Base-by-base conservation (phyloP, 2,113 vertebrate species). In the Suricata suricatta region DNA sequence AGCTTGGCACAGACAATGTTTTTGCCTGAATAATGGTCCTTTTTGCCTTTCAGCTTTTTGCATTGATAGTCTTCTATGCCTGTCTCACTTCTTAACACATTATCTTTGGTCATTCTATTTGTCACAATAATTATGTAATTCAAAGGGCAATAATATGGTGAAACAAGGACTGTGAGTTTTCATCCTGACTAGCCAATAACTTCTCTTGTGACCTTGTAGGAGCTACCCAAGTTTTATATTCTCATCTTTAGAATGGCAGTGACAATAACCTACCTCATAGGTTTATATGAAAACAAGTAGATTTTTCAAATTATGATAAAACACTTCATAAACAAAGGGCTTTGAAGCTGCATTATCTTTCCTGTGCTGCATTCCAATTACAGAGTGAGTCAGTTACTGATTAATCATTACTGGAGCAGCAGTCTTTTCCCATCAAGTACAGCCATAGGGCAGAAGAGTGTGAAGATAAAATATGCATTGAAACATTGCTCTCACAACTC, bases 251-350 rank as follows among this genome's bases (percentile, higher is more conserved):
- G 38, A 87, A 90, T 31, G 71, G 63, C 93, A 81, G 50, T 25
- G 41, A 41, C 14, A 91, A 85, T 85, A 76, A 85, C 41, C 25
- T 72, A 66, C 72, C 66, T 96, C 80, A 12, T 3, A 88, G n/a
- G 74, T 83, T 95, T 54, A 38, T 47, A 21, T 63, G 9, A 33
- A 93, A 93, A 74, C 72, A 76, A 76, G 82, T 3, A 81, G 10
- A 27, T 68, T 92, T 97, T 97, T 95, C 50, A 84, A 88, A 94
- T 72, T 38, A 83, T 79, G 79, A 98, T 93, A 71, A 88, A 96
- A 74, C n/a, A 57, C 52, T 96, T 47, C 71, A 88, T 96, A 97
- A 94, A 82, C 71, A 93, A 86, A 95, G 89, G 72, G 23, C 81
- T 94, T 66, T 54, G 77, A 94, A 68, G 38, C 16, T 31, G n/a